Evolutionary conservation across 2,797 vertebrate species (phyloP), one percentile per base, ranked within the genome.

Genomic region (Anguilla anguilla): DNA sequence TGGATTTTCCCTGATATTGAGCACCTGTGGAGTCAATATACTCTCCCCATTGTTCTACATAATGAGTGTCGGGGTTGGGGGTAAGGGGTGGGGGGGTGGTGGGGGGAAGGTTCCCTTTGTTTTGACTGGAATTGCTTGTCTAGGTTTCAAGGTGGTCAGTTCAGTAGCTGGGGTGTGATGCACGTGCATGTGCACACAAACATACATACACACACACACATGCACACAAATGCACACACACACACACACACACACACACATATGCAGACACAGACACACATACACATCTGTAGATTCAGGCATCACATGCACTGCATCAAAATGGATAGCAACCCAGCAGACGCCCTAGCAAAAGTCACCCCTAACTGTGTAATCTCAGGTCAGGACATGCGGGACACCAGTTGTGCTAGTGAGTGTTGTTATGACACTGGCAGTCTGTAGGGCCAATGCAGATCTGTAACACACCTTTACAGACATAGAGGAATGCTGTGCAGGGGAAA

Each of bases 21-120:
- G 94, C 96, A 96, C 94, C 94, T 96, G 95, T 92, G 91, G 93
- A 95, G 93, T 95, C 94, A 89, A 95, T 96, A 94, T 93, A 93
- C 93, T 91, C 86, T 89, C 3, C 9, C 85, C 88, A 93, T 94
- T 94, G 94, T 94, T 84, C 85, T 91, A 67, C 64, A 46, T 5
- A 19, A 39, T 11, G 46, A 28, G n/a, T 2, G 10, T n/a, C 1
- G 25, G 35, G 35, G 31, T 31, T 59, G 10, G 22, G 39, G 39
- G 77, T 35, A 39, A 39, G 39, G 74, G 89, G 86, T 90, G 89
- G 91, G 51, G 51, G 61, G 35, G 39, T 5, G 11, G 22, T 43
- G 43, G 77, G 77, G 77, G 77, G 89, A 86, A 89, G 89, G 91
- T 91, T 90, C 87, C 87, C 87, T 64, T 92, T 93, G 91, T 94